Conservation (phyloP, 2,797 vertebrate genomes). For the Crocidura indochinensis region DNA sequence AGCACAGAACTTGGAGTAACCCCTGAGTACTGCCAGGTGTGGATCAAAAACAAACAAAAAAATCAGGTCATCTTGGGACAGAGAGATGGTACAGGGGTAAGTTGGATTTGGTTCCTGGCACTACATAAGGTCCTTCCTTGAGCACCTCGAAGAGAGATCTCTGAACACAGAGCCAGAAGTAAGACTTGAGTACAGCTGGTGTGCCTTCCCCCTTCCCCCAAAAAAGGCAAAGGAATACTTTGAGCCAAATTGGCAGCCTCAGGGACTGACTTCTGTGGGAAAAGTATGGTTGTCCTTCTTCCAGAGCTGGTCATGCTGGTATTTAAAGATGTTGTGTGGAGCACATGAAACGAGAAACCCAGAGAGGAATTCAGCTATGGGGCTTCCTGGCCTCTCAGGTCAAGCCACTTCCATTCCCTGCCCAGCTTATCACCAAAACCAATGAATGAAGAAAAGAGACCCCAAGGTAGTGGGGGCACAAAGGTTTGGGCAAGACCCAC, state of each 20-base stretch:
- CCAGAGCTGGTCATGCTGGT: conserved; percentile 42
- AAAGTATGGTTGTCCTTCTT: conserved; percentile 16
- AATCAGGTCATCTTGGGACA: no score
- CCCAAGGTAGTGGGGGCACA: not conserved
- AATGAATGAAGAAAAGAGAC: not conserved
- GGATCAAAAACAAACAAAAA: no score
- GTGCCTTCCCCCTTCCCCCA: no score
- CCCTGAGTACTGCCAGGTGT: no score
- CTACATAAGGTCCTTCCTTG: no score
- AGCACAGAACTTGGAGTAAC: no score
- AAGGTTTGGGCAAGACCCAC: not conserved
- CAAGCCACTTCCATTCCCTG: not conserved
- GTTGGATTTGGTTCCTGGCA: no score
- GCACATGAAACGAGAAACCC: conserved; percentile 49
- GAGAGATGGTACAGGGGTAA: no score
- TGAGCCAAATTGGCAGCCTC: conserved; percentile 49
- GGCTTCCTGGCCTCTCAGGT: not conserved
- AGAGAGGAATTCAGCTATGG: not conserved
- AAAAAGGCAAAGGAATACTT: not conserved
- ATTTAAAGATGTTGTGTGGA: conserved; percentile 49
- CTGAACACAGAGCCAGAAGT: no score
- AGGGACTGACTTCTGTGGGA: conserved; percentile 29
- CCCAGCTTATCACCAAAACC: not conserved
- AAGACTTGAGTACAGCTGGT: not conserved
- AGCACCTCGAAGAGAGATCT: no score